Evolutionary conservation across 2,888 invertebrate species (phyloP).

Genomic region (Brachylomia viminalis): DNA sequence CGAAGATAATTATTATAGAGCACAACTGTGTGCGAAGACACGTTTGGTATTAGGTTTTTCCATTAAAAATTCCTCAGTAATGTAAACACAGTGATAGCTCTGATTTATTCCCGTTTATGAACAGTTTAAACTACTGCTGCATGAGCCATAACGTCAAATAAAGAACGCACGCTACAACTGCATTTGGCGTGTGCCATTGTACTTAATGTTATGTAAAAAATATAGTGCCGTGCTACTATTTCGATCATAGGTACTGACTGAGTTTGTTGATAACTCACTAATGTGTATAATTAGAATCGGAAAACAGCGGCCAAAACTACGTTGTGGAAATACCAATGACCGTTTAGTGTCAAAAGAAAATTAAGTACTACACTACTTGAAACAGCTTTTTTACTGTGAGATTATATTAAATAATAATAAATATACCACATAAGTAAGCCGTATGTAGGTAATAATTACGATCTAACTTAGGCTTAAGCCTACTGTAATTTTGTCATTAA

Average conservation of each 20-base stretch:
- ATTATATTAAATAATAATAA: slow-evolving; percentile 58
- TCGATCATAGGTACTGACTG: background rate
- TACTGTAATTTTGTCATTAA: slow-evolving; percentile 58
- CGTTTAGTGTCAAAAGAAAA: slow-evolving; percentile 17
- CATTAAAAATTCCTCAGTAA: background rate
- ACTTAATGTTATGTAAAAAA: background rate
- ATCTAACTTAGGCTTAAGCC: slow-evolving; percentile 16
- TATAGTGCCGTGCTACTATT: background rate
- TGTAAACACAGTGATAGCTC: background rate
- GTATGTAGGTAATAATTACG: slow-evolving; percentile 15
- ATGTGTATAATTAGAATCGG: background rate
- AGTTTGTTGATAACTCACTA: background rate
- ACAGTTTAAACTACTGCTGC: background rate
- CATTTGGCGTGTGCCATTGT: slow-evolving; percentile 3
- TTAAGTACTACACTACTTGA: background rate
- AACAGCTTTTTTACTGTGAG: slow-evolving; percentile 53
- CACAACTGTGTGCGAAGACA: background rate
- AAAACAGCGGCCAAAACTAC: slow-evolving; percentile 1
- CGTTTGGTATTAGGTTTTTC: background rate
- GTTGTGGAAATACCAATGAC: slow-evolving; percentile 15
- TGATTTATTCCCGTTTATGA: background rate
- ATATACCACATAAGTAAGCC: slow-evolving; percentile 29
- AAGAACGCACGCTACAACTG: background rate
- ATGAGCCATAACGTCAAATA: background rate
- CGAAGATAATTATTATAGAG: background rate